Percentiles rank a stretch among this genome's conserved stretches.
Conservation (phyloP, 2,113 vertebrate genomes). For the Cynocephalus volans region DNA sequence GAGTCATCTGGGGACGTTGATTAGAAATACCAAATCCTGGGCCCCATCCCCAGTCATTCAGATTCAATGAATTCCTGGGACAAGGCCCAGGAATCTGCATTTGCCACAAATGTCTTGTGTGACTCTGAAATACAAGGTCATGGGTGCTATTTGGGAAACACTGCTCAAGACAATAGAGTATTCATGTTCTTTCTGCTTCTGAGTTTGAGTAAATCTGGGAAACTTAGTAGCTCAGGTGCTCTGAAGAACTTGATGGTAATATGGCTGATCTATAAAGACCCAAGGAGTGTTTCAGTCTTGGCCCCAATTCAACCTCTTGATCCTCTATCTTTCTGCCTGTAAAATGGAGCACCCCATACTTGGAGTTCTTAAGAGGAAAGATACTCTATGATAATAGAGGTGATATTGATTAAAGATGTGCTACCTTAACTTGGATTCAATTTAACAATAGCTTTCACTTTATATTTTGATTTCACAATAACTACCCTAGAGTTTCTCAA, state of each 20-base stretch:
- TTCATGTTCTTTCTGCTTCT: neutral
- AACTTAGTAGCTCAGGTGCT: neutral
- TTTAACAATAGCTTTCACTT: neutral
- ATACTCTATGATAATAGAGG: neutral
- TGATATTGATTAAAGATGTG: neutral
- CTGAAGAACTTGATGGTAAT: neutral
- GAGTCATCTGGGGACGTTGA: neutral
- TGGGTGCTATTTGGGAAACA: neutral
- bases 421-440: neutral
- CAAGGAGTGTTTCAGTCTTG: neutral
- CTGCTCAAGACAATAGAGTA: neutral
- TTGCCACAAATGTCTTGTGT: neutral
- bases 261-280: neutral
- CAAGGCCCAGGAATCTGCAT: neutral
- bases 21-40: neutral
- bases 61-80: neutral
- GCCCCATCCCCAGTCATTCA: neutral
- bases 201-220: neutral
- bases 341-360: neutral
- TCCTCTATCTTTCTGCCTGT: neutral
- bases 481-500: neutral
- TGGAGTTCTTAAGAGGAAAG: neutral
- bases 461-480: slow-evolving; percentile 37
- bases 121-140: neutral
- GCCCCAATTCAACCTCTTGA: neutral